phyloP scores from a whole-genome alignment of 2,888 invertebrate species.

The Eupithecia inturbata region DNA sequence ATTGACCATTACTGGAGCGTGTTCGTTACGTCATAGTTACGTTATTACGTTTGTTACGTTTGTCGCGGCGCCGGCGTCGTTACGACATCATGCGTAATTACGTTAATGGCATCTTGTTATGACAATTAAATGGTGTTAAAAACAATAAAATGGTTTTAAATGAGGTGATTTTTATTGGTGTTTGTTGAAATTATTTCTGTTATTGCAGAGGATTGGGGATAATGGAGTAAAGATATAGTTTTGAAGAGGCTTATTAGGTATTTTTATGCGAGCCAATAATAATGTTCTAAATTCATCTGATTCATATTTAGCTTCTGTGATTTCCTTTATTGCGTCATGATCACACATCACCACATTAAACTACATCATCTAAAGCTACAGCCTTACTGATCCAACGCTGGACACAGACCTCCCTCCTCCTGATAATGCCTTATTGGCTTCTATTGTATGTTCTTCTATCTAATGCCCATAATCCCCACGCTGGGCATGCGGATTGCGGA shows the following conservation, averaged over 20 bases:
- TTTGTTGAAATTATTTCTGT: neutral
- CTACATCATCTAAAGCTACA: neutral
- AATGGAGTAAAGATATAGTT: neutral
- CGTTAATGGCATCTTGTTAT: constrained; percentile 18
- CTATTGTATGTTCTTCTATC: too few species aligned
- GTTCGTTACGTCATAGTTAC: constrained; percentile 21
- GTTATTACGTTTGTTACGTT: constrained; percentile 23
- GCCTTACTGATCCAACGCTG: neutral
- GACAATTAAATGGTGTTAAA: constrained; percentile 17
- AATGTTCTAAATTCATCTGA: neutral
- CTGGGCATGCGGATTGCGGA: neutral
- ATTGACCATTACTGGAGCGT: constrained; percentile 5
- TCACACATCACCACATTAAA: neutral
- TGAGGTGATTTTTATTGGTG: constrained; percentile 1
- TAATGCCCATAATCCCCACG: neutral
- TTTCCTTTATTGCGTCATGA: neutral
- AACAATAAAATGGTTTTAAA: neutral
- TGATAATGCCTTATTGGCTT: neutral
- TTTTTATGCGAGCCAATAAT: neutral
- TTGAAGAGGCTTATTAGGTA: neutral
- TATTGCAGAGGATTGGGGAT: constrained; percentile 1
- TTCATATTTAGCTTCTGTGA: neutral
- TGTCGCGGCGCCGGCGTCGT: constrained; percentile 41
- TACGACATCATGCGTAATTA: constrained; percentile 30
- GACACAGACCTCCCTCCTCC: neutral